Conservation (phyloP, 2,888 invertebrate species). For the Margaritifera margaritifera region DNA sequence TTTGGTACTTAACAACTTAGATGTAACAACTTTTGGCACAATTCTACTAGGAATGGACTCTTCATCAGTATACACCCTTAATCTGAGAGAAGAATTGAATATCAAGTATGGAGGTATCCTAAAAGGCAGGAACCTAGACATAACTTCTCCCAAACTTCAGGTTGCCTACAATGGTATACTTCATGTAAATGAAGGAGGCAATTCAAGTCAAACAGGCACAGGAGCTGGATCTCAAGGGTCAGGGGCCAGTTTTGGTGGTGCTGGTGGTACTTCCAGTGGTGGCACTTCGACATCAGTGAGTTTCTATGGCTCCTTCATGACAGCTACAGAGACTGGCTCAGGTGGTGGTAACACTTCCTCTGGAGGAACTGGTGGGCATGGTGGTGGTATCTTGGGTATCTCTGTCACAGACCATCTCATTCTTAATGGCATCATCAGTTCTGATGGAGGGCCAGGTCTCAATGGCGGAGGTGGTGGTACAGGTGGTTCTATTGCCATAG, state of each 20-base stretch:
- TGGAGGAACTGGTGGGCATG: slow-evolving; percentile 30
- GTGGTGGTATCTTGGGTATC: slow-evolving; percentile 41
- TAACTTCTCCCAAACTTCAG: slow-evolving; percentile 35
- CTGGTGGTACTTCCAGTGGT: slow-evolving; percentile 41
- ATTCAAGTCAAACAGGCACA: slow-evolving; percentile 29
- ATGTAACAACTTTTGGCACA: slow-evolving; percentile 47
- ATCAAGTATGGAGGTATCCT: slow-evolving; percentile 47
- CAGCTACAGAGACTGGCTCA: slow-evolving; percentile 35
- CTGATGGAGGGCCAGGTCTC: slow-evolving; percentile 40
- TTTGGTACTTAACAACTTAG: slow-evolving; percentile 42
- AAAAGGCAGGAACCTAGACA: slow-evolving; percentile 28
- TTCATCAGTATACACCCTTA: slow-evolving; percentile 29
- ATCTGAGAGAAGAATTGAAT: slow-evolving; percentile 34
- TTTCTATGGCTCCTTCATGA: slow-evolving; percentile 26
- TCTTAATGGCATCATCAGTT: slow-evolving; percentile 45
- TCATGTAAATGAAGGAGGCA: slow-evolving; percentile 34
- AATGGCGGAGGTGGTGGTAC: slow-evolving; percentile 50
- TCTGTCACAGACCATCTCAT: slow-evolving; percentile 21
- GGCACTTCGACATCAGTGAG: slow-evolving; percentile 16
- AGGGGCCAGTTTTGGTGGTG: slow-evolving; percentile 56
- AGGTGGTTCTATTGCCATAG: slow-evolving; percentile 34
- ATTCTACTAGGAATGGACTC: slow-evolving; percentile 40
- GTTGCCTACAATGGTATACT: slow-evolving; percentile 46
- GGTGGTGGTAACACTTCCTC: slow-evolving; percentile 39
- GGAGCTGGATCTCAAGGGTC: slow-evolving; percentile 36